Evolutionary conservation across 2,797 vertebrate genomes (phyloP).

Genomic region (Todus mexicanus): DNA sequence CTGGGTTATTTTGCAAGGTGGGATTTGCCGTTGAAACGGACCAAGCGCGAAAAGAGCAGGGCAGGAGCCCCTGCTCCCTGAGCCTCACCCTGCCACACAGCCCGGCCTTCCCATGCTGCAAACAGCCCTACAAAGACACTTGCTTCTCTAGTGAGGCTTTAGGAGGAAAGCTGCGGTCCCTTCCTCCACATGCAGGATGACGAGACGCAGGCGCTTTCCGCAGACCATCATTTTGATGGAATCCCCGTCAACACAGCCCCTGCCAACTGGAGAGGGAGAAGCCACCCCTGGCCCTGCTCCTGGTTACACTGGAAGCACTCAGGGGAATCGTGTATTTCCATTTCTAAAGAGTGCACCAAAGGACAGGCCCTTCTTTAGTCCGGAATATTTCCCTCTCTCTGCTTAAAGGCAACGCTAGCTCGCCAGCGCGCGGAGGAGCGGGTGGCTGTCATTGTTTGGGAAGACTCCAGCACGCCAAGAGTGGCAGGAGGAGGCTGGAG

Average conservation of each 20-base stretch:
- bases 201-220: neutral
- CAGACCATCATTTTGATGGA: neutral
- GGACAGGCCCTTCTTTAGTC: neutral
- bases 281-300: neutral
- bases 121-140: neutral
- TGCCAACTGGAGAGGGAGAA: neutral
- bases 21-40: neutral
- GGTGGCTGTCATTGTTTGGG: neutral
- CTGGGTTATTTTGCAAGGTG: neutral
- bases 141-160: neutral
- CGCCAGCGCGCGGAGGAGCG: rapidly evolving
- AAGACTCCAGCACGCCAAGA: neutral
- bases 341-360: slow-evolving; percentile 20
- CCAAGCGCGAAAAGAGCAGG: neutral
- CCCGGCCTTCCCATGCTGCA: rapidly evolving
- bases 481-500: neutral
- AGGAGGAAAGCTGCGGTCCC: neutral
- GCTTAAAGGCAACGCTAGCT: slow-evolving; percentile 5
- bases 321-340: neutral
- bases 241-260: neutral
- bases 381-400: neutral
- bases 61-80: rapidly evolving
- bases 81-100: neutral
- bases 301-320: neutral
- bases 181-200: neutral